phyloP scores from a whole-genome alignment of 2,888 invertebrate species.

The Caenorhabditis afra region DNA sequence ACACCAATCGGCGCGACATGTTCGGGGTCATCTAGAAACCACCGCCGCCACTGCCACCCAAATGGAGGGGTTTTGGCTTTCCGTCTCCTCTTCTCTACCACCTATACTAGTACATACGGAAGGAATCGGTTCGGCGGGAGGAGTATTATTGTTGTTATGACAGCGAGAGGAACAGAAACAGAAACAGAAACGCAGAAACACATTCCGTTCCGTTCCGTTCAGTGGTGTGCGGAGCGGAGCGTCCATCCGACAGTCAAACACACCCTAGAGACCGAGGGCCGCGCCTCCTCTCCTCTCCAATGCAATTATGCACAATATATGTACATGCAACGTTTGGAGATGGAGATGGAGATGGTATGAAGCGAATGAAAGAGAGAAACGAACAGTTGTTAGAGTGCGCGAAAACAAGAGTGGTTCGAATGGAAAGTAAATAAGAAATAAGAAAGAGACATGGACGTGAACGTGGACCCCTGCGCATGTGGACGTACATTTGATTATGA shows the following conservation, averaged over 20 bases:
- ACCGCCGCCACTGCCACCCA: slow-evolving; percentile 1
- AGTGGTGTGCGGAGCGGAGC: slow-evolving; percentile 29
- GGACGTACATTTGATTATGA: slow-evolving; percentile 22
- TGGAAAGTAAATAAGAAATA: slow-evolving; percentile 42
- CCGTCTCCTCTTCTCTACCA: slow-evolving; percentile 11
- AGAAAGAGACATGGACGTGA: slow-evolving; percentile 12
- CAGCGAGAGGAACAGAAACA: slow-evolving; percentile 33
- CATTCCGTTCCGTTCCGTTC: slow-evolving; percentile 25
- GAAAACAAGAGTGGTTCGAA: slow-evolving; percentile 44
- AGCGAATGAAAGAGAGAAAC: neutral
- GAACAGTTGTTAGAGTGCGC: slow-evolving; percentile 42
- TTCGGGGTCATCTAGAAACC: neutral
- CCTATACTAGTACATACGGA: neutral
- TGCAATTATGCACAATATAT: slow-evolving; percentile 63
- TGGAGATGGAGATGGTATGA: slow-evolving; percentile 20
- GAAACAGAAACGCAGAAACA: slow-evolving; percentile 30
- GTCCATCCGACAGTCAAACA: slow-evolving; percentile 36
- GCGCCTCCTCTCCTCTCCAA: slow-evolving; percentile 42
- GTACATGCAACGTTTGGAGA: slow-evolving; percentile 56
- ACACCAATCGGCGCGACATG: neutral
- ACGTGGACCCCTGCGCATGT: neutral
- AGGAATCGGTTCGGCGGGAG: too few species aligned
- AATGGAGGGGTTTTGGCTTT: slow-evolving; percentile 22
- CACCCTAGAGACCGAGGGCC: slow-evolving; percentile 18
- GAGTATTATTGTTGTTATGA: slow-evolving; percentile 30